phyloP scores from a whole-genome alignment of 2,797 vertebrate species.

The Pangasius djambal region DNA sequence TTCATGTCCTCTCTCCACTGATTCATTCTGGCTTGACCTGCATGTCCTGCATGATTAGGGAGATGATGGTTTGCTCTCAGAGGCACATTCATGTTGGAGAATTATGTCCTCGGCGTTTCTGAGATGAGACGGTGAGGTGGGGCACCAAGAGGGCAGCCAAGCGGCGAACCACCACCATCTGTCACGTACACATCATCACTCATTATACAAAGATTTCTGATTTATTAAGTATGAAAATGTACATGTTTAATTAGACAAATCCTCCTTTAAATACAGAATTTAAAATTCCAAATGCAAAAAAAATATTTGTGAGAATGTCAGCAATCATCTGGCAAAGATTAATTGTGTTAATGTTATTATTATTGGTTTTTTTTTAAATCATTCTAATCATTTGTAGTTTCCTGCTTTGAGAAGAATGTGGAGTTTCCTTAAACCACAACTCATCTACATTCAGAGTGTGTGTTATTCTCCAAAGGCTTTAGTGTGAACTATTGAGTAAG shows the following conservation, averaged over 20 bases:
- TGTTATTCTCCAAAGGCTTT: background rate
- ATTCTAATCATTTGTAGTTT: background rate
- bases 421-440: background rate
- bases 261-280: background rate
- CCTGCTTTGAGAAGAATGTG: background rate
- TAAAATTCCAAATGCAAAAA: background rate
- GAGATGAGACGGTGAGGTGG: conserved; percentile 85
- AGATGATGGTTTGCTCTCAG: background rate
- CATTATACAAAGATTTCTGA: background rate
- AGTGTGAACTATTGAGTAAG: background rate
- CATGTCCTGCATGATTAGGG: background rate
- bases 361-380: background rate
- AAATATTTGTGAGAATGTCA: no score
- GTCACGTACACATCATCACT: background rate
- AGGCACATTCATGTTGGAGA: conserved; percentile 83
- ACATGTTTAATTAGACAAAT: background rate
- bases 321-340: no score
- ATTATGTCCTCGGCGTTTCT: conserved; percentile 92
- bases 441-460: background rate
- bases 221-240: background rate
- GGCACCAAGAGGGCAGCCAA: conserved; percentile 95
- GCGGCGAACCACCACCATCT: conserved; percentile 78
- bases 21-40: no score
- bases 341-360: no score
- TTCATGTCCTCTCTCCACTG: no score